Evolutionary conservation across 1,140 invertebrate genomes (phyloP).

Genomic region (Leptinotarsa lineolata): DNA sequence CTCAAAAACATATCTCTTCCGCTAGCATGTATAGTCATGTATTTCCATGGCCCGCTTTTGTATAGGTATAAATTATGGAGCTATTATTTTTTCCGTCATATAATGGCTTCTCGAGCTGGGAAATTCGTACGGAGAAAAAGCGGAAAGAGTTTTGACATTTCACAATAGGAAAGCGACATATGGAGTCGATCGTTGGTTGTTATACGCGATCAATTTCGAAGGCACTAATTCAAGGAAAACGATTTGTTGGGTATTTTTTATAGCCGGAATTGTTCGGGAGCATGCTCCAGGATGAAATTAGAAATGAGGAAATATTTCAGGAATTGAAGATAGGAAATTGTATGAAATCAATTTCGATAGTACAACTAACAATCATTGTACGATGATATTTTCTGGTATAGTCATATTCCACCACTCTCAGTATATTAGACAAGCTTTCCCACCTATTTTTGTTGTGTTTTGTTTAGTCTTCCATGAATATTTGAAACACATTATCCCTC

Average conservation of each 20-base stretch:
- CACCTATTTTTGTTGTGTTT: too few species aligned
- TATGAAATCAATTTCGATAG: too few species aligned
- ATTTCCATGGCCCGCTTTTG: slow-evolving; percentile 17
- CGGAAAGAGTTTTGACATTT: slow-evolving; percentile 21
- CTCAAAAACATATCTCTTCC: slow-evolving; percentile 25
- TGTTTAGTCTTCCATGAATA: too few species aligned
- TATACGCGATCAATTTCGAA: slow-evolving; percentile 11
- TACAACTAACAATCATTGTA: too few species aligned
- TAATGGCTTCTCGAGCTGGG: slow-evolving; percentile 10
- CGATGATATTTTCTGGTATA: too few species aligned
- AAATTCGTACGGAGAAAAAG: slow-evolving; percentile 11
- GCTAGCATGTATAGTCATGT: slow-evolving; percentile 17
- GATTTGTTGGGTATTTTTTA: not conserved
- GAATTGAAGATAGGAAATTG: too few species aligned
- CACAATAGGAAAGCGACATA: slow-evolving; percentile 15
- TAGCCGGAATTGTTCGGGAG: too few species aligned
- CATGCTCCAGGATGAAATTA: too few species aligned
- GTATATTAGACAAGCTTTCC: too few species aligned
- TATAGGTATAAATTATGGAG: slow-evolving; percentile 23
- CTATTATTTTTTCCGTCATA: slow-evolving; percentile 25
- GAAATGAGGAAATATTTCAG: too few species aligned
- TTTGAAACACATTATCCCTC: too few species aligned
- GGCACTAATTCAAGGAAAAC: slow-evolving; percentile 8
- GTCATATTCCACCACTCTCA: too few species aligned
- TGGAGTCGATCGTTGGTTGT: slow-evolving; percentile 7